Conservation (phyloP, 2,888 invertebrate species). For the Girardia tigrina region DNA sequence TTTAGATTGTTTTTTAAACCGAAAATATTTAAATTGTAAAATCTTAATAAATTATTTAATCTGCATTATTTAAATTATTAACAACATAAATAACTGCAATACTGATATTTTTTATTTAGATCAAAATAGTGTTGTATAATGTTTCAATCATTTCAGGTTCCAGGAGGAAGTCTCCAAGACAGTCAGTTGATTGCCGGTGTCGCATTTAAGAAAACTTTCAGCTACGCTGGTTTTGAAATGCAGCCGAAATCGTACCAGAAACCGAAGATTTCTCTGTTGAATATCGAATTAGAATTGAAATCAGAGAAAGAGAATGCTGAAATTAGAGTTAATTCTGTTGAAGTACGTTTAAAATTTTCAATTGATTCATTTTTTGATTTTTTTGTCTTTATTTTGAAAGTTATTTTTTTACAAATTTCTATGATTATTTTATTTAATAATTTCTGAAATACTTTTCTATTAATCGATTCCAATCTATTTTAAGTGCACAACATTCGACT, state of each 20-base stretch:
- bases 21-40: too few species aligned
- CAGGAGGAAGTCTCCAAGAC: conserved; percentile 63
- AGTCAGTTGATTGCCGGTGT: conserved; percentile 68
- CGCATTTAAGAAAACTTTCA: conserved; percentile 98
- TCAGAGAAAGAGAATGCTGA: conserved; percentile 97
- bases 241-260: conserved; percentile 79
- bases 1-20: too few species aligned
- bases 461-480: too few species aligned
- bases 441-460: not conserved
- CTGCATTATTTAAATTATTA: conserved; percentile 55
- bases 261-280: conserved; percentile 84
- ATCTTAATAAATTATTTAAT: too few species aligned
- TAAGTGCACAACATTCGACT: too few species aligned
- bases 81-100: conserved; percentile 76
- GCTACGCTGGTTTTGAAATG: conserved; percentile 99
- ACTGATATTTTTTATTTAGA: too few species aligned
- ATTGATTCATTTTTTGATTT: too few species aligned
- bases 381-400: too few species aligned
- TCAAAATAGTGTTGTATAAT: conserved; percentile 88
- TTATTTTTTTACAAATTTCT: conserved; percentile 32
- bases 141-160: conserved; percentile 95
- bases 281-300: conserved; percentile 90
- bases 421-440: not conserved
- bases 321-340: conserved; percentile 78
- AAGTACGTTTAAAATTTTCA: too few species aligned